Base-by-base conservation (phyloP, 2,888 invertebrate genomes). In the Maniola hyperantus region DNA sequence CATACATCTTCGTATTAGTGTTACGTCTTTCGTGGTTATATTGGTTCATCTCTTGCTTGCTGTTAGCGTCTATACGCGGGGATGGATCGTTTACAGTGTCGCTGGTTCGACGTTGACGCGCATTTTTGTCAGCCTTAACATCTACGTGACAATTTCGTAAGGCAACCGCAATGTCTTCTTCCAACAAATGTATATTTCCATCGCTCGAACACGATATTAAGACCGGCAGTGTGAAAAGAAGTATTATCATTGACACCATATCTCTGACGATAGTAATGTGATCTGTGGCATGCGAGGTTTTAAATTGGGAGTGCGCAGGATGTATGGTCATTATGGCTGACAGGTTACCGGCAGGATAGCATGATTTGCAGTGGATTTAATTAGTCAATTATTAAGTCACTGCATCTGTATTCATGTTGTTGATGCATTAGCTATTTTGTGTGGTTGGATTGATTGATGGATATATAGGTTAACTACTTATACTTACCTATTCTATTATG, bases 151-250 rank as follows among this genome's bases (percentile, higher is more conserved):
- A 92, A 13, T 80, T 71, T 64, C 81, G 82, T 51, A 92, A 72
- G n/a, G 91, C 92, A 0, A 72, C 72, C 0, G 83, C 81, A 20
- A 92, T 80, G 72, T 92, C 91, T 64, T 89, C 84, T 77, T 89
- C 85, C 18, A 92, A 72, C n/a, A 93, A 72, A 42, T 82, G 83
- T 46, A 91, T 87, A 72, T 92, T 92, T 1, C 90, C 90, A 46
- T 90, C 88, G 5, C 88, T 84, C 1, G 85, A 73, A 69, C 84
- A 82, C 46, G 74, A 71, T 2, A 80, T 79, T 39, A 85, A 69
- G 26, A 73, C 75, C 5, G 88, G 83, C n/a, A 88, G 65, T 7
- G 84, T 59, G 4, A 79, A 62, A 6, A 84, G 68, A 2, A 86
- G 68, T 51, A 82, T 20, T 53, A 82, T 64, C 15, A 75, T 67